phyloP scores from a whole-genome alignment of 2,888 invertebrate genomes.

The Himalopsyche tibetana region DNA sequence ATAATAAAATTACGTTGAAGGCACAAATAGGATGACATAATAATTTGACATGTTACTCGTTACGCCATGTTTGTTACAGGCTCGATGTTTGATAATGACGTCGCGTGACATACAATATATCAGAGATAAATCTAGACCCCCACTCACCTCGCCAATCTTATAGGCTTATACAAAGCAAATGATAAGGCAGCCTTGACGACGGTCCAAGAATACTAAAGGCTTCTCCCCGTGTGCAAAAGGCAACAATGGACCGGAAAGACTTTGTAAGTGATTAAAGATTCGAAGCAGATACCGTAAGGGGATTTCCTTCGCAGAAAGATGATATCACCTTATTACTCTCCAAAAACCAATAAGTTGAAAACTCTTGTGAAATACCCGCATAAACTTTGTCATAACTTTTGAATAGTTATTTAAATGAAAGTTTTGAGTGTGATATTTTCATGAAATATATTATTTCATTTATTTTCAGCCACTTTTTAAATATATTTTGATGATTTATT shows the following conservation, averaged over 20 bases:
- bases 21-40: not conserved
- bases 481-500: no score
- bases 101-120: constrained; percentile 22
- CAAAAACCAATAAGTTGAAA: constrained; percentile 25
- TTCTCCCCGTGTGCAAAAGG: constrained; percentile 9
- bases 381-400: not conserved
- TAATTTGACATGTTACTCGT: not conserved
- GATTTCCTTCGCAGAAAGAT: constrained; percentile 31
- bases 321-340: constrained; percentile 3
- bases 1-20: not conserved
- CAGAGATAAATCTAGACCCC: not conserved
- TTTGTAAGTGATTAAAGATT: constrained; percentile 38
- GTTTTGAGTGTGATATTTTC: no score
- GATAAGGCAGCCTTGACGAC: constrained; percentile 31
- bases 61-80: not conserved
- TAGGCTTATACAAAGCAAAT: constrained; percentile 36
- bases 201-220: constrained; percentile 34
- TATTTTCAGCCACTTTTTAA: no score
- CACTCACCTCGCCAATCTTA: constrained; percentile 1
- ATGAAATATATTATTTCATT: no score
- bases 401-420: constrained; percentile 1
- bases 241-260: constrained; percentile 39
- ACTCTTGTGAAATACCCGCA: not conserved
- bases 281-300: constrained; percentile 20
- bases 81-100: not conserved